These are phyloP conservation scores for Halcyon senegalensis DNA, from an alignment of 2,113 vertebrate species.

Conservation along the genomic window DNA sequence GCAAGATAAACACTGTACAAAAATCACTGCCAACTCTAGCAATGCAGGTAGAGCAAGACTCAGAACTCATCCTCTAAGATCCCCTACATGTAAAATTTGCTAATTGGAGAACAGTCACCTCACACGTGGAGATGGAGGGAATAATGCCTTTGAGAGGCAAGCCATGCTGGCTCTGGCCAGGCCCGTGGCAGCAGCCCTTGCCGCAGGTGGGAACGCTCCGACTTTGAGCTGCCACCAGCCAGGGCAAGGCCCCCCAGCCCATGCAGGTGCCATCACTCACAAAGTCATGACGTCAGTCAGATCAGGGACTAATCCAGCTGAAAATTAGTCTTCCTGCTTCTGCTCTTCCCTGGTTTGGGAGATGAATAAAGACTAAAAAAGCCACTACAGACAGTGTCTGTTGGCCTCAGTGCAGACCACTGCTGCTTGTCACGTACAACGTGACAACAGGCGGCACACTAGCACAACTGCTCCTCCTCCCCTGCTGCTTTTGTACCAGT, in stretches of 20 bases:
- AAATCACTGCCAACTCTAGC: neutral
- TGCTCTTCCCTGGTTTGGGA: neutral
- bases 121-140: neutral
- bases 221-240: neutral
- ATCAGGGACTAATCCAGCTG: neutral
- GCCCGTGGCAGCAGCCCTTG: neutral
- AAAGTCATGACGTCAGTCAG: neutral
- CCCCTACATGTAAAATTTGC: neutral
- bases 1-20: neutral
- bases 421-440: neutral
- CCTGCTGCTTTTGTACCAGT: neutral
- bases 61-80: neutral
- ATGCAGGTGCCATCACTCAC: neutral
- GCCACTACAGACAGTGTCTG: accelerated
- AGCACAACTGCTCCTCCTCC: neutral
- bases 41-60: neutral
- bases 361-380: neutral
- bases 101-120: neutral
- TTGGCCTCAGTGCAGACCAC: neutral
- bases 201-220: accelerated
- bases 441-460: neutral
- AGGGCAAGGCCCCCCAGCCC: accelerated
- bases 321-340: neutral
- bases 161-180: no score
- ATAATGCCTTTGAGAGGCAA: accelerated